phyloP scores from a whole-genome alignment of 2,888 invertebrate genomes.

The Ochropleura leucogaster region DNA sequence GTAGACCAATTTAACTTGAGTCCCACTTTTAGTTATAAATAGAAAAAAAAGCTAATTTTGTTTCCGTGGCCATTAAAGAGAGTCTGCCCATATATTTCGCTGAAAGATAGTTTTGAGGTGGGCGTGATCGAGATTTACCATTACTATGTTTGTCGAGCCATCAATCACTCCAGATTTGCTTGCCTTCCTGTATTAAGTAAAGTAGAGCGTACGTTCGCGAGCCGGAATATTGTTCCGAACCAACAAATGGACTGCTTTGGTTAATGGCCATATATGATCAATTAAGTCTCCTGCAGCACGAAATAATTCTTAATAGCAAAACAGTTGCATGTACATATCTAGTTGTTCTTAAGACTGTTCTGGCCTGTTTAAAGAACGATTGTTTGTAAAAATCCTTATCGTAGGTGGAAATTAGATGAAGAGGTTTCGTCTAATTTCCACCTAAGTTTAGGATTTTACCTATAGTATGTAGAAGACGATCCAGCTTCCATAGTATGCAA shows the following conservation, averaged over 20 bases:
- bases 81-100: constrained; percentile 56
- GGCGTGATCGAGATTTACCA: constrained; percentile 66
- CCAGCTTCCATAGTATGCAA: not conserved
- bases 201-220: constrained; percentile 10
- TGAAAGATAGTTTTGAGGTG: constrained; percentile 50
- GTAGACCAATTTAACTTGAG: constrained; percentile 19
- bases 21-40: constrained; percentile 13
- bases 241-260: not conserved
- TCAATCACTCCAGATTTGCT: constrained; percentile 76
- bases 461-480: not conserved
- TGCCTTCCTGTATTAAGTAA: constrained; percentile 50
- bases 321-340: not conserved
- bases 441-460: not conserved
- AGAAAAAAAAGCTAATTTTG: constrained; percentile 20
- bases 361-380: not conserved
- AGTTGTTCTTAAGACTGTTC: not conserved
- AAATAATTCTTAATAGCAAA: not conserved
- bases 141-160: constrained; percentile 67
- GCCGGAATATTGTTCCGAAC: constrained; percentile 20
- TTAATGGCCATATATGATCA: not conserved
- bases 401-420: no score
- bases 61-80: constrained; percentile 13
- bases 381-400: no score
- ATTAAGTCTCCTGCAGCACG: not conserved
- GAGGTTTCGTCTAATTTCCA: not conserved